Evolutionary conservation across 2,113 vertebrate genomes (phyloP), one percentile per base, ranked within the genome.

Genomic region (Tricholaema leucomelas): DNA sequence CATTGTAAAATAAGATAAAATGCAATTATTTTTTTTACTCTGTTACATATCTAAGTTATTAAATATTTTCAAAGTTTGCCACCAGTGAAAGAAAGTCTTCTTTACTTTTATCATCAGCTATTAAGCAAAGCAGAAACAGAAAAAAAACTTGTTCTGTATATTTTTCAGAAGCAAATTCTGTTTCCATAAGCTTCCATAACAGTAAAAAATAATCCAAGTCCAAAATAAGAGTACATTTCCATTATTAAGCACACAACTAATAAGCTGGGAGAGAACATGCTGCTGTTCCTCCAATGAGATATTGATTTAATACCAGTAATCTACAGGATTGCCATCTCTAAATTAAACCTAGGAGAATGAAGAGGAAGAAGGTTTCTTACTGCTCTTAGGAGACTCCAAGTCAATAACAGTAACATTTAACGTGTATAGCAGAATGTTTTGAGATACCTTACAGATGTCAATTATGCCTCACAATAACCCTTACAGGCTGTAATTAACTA

Each of bases 281-380:
- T 83, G 24, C 24, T 85, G 23, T 80, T 91, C 40, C 19, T 87
- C 33, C 81, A 91, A 71, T 67, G 31, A 77, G 67, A 66, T 90
- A 90, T 54, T 94, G 66, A 92, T 94, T 91, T 85, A 92, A 60
- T 71, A 89, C 74, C n/a, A 72, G 35, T 78, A 83, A 75, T 78
- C 60, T 85, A 64, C 38, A 74, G 42, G 60, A 89, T 85, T 44
- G 64, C 38, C 9, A 28, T 54, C 35, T 85, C 61, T 90, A 88
- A 78, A 90, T 78, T 81, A 75, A 87, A 74, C 27, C 14, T 80
- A 48, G 85, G 58, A 55, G 15, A 55, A 30, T 30, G 28, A 54
- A 54, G 27, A 55, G 16, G 54, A 27, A 54, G 27, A 54, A 27
- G 60, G 61, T 78, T 90, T 85, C 61, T 67, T 80, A 77, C n/a